phyloP scores from a whole-genome alignment of 2,113 vertebrate genomes.

The Myxocyprinus asiaticus region DNA sequence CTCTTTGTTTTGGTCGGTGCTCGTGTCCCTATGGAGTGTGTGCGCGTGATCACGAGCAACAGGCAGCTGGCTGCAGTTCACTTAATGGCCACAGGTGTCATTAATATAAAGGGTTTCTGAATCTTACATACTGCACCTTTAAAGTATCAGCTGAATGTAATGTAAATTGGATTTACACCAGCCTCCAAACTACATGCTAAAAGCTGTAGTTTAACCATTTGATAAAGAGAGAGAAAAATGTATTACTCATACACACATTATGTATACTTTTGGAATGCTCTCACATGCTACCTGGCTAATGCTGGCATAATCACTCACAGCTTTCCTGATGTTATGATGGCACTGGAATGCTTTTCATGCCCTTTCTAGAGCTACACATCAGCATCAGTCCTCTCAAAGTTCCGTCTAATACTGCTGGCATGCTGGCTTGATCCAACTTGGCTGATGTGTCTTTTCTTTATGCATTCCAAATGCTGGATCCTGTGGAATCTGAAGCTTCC shows the following conservation, averaged over 20 bases:
- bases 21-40: no score
- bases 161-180: no score
- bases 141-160: no score
- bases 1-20: no score
- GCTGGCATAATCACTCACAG: background rate
- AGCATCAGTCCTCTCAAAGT: slow-evolving; percentile 8
- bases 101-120: no score
- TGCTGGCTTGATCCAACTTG: slow-evolving; percentile 50
- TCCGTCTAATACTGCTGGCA: slow-evolving; percentile 36
- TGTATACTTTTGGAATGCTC: background rate
- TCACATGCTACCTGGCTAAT: background rate
- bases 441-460: slow-evolving; percentile 61
- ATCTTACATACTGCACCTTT: no score
- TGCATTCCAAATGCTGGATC: slow-evolving; percentile 65
- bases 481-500: slow-evolving; percentile 66
- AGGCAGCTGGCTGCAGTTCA: no score
- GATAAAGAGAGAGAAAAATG: no score
- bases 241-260: background rate
- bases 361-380: background rate
- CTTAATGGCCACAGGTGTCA: no score
- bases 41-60: no score
- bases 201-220: no score
- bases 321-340: background rate
- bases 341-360: slow-evolving; percentile 22
- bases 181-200: background rate